A percentile compares a stretch with the other conserved stretches of the same genome.
Evolutionary conservation across 1,140 invertebrate genomes (phyloP).

Genomic region (Papilio helenus): DNA sequence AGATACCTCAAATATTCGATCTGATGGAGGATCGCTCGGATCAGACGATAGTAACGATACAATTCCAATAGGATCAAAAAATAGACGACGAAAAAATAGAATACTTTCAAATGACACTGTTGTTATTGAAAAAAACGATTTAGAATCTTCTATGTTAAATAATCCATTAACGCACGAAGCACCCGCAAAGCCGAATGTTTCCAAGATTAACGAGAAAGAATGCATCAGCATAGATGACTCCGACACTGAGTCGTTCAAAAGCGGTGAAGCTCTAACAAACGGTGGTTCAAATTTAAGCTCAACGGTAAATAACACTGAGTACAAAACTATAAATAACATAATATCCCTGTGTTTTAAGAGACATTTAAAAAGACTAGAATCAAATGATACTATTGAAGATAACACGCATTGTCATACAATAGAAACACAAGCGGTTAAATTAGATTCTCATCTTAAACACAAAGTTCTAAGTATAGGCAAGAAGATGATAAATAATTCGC

Average conservation of each 20-base stretch:
- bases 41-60: constrained; percentile 50
- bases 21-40: background rate
- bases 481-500: constrained; percentile 62
- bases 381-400: constrained; percentile 17
- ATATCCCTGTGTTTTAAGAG: constrained; percentile 54
- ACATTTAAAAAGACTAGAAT: constrained; percentile 52
- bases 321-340: constrained; percentile 48
- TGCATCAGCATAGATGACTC: constrained; percentile 64
- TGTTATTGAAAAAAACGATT: constrained; percentile 50
- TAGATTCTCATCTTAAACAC: constrained; percentile 57
- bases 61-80: constrained; percentile 40
- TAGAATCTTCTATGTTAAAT: constrained; percentile 31
- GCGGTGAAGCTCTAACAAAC: constrained; percentile 15
- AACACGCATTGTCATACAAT: constrained; percentile 21
- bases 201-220: constrained; percentile 46
- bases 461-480: constrained; percentile 73
- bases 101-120: constrained; percentile 66
- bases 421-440: constrained; percentile 39
- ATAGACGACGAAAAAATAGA: constrained; percentile 48
- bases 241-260: constrained; percentile 45
- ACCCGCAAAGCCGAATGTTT: background rate
- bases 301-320: background rate
- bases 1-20: constrained; percentile 20
- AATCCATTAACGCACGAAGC: constrained; percentile 36
- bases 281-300: constrained; percentile 28